phyloP scores from a whole-genome alignment of 1,140 invertebrate genomes.

The Lasaia peninsularis region DNA sequence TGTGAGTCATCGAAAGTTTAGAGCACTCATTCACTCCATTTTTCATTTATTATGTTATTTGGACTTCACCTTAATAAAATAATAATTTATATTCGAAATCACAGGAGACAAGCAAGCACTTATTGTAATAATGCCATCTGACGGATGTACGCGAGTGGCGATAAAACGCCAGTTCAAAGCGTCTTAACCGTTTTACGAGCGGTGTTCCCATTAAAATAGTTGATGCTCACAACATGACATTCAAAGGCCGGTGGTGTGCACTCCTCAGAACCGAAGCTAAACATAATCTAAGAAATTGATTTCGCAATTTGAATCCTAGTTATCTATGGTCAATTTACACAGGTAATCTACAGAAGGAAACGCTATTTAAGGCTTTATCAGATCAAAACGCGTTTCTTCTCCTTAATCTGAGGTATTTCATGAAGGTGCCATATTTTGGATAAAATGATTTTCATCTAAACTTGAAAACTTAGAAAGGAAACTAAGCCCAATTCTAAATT shows the following conservation, averaged over 20 bases:
- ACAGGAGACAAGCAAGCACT: neutral
- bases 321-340: too few species aligned
- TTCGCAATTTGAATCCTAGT: neutral
- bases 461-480: too few species aligned
- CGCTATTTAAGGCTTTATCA: too few species aligned
- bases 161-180: slow-evolving; percentile 34
- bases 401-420: too few species aligned
- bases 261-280: slow-evolving; percentile 4
- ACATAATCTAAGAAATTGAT: neutral
- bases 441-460: too few species aligned
- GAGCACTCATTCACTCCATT: too few species aligned
- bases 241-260: slow-evolving; percentile 6
- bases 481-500: too few species aligned
- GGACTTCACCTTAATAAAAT: neutral
- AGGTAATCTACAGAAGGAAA: too few species aligned
- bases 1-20: too few species aligned
- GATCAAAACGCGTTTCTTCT: too few species aligned
- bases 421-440: too few species aligned
- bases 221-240: slow-evolving; percentile 15
- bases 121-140: slow-evolving; percentile 6
- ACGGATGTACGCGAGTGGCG: slow-evolving; percentile 22
- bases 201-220: slow-evolving; percentile 22
- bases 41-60: too few species aligned
- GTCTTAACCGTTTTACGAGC: slow-evolving; percentile 21
- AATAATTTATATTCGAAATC: neutral